Conservation (phyloP, 2,888 invertebrate species). For the Digitonthophagus gazella region DNA sequence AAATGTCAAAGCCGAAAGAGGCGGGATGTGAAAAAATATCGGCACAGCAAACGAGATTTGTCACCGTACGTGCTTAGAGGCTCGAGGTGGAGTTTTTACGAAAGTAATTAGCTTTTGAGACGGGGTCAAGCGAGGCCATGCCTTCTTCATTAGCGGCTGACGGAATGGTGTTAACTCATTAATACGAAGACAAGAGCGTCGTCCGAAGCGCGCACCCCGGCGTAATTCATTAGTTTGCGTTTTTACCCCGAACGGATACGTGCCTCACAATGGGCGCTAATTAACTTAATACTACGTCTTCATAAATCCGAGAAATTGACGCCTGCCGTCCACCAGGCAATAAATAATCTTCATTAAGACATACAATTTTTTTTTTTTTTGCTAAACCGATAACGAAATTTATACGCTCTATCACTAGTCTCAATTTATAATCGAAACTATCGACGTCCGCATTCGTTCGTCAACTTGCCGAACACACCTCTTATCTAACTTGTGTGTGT, state of each 20-base stretch:
- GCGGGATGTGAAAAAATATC: not conserved
- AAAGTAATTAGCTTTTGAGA: conserved; percentile 15
- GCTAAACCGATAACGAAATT: conserved; percentile 13
- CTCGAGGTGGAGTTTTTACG: conserved; percentile 21
- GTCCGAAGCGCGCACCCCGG: conserved; percentile 11
- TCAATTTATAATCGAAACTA: not conserved
- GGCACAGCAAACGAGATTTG: conserved; percentile 1
- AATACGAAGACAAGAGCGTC: conserved; percentile 18
- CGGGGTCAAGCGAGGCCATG: conserved; percentile 27
- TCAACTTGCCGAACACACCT: not conserved
- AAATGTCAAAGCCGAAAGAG: not conserved
- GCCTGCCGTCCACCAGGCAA: conserved; percentile 15
- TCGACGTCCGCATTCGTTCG: not conserved
- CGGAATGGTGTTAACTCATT: conserved; percentile 22
- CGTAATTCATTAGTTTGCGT: conserved; percentile 7
- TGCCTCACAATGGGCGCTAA: conserved; percentile 16
- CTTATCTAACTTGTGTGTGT: not conserved
- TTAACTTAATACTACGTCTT: conserved; percentile 20
- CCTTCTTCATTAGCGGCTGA: conserved; percentile 27
- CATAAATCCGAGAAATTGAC: conserved; percentile 16
- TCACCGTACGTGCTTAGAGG: conserved; percentile 12
- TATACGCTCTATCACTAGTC: not conserved
- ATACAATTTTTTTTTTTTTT: conserved; percentile 9
- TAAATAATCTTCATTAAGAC: conserved; percentile 22
- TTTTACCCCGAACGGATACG: conserved; percentile 11